Conservation (phyloP, 2,888 invertebrate genomes). For the Drosophila kokeensis region DNA sequence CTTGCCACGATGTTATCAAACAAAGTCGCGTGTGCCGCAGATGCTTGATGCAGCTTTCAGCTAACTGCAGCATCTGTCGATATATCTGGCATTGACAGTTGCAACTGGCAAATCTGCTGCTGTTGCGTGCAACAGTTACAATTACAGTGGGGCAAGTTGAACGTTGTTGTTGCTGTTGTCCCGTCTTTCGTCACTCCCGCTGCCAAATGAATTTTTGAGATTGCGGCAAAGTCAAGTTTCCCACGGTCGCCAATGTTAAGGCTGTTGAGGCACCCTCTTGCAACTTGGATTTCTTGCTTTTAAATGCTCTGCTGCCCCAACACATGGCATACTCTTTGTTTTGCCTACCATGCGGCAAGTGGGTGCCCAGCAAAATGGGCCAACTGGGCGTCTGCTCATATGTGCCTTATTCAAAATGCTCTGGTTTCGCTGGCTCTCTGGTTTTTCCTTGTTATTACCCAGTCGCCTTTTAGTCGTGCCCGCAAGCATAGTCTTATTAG, state of each 20-base stretch:
- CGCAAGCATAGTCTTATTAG: background rate
- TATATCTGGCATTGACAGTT: constrained; percentile 12
- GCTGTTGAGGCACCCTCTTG: background rate
- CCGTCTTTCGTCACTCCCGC: constrained; percentile 7
- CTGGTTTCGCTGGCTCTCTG: background rate
- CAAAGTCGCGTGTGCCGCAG: constrained; percentile 24
- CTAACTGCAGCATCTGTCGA: constrained; percentile 2
- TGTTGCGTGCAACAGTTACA: constrained; percentile 5
- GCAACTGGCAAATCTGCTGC: constrained; percentile 4
- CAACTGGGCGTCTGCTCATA: background rate
- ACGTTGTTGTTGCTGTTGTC: background rate
- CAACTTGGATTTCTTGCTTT: background rate
- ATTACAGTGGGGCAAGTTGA: background rate
- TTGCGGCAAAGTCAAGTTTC: constrained; percentile 33
- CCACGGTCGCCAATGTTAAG: constrained; percentile 30
- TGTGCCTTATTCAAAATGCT: background rate
- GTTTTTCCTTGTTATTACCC: background rate
- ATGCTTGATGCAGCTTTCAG: constrained; percentile 4
- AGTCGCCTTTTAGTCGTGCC: background rate
- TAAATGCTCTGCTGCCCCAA: background rate
- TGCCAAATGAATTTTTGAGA: constrained; percentile 26
- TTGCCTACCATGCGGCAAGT: constrained; percentile 10
- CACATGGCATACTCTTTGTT: background rate
- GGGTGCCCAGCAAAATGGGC: constrained; percentile 1
- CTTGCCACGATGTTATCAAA: constrained; percentile 15